Evolutionary conservation across 1,140 invertebrate genomes (phyloP), one percentile per base, ranked within the genome.

Genomic region (Cheumatopsyche charites): DNA sequence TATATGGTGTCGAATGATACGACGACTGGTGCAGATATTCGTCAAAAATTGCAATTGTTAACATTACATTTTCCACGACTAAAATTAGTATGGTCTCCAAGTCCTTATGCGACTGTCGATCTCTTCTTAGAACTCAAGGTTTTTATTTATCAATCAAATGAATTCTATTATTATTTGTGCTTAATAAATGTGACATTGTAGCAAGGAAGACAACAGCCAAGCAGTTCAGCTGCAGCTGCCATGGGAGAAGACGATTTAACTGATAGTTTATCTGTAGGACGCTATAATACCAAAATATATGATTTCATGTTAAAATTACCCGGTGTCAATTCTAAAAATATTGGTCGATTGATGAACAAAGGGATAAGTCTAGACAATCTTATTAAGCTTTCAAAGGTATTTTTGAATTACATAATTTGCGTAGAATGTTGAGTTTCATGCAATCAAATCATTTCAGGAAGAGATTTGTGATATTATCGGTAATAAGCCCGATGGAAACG

Each of bases 31-130:
- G 89, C 89, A 41, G 91, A 94, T 75, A 88, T 96, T 23, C 90
- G 91, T 74, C 87, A 92, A 71, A 94, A 94, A 81, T 80, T 98
- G 17, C 91, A 96, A 75, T 84, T 98, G n/a, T 84, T 99, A 0
- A 98, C 96, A 0, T 83, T 98, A 73, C 95, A 98, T 82, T 98
- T 98, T 83, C 96, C 97, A 5, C 90, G 91, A 77, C 84, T 99
- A 25, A 90, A 94, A 74, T 84, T 98, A 6, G 90, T 99, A 12
- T 99, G 97, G 97, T 98, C 95, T 36, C 94, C 94, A 3, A 96
- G 91, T 81, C 95, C 97, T 0, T 94, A 95, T 82, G 95, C 95
- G 17, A 96, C 95, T 15, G 94, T 96, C 0, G 95, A 98, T 85
- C 83, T 98, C 29, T 98, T 99, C 84, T 93, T 97, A 80, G 92